These are phyloP conservation scores for Azemiops feae DNA, from an alignment of 2,113 vertebrate genomes.

Conservation along the genomic window DNA sequence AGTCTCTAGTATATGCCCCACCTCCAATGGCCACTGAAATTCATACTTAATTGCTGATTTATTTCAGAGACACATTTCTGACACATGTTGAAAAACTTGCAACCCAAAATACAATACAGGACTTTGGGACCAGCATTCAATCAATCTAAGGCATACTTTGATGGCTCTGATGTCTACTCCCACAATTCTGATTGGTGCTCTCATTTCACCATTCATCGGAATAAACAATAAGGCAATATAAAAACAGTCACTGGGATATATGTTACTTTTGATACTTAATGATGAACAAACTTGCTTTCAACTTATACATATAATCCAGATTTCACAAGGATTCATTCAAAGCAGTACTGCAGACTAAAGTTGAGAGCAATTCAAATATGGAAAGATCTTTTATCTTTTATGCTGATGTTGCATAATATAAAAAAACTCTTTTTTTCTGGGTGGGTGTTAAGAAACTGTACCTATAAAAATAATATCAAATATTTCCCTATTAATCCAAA, in stretches of 20 bases:
- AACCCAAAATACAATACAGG: not conserved
- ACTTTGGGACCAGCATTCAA: no score
- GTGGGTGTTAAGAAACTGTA: not conserved
- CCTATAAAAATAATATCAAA: constrained; percentile 29
- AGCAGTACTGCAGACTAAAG: not conserved
- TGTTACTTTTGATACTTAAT: constrained; percentile 13
- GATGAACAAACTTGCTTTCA: not conserved
- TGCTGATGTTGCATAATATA: not conserved
- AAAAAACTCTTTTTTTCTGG: not conserved
- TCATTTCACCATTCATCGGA: not conserved
- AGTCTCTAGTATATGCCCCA: not conserved
- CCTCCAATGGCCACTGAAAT: not conserved
- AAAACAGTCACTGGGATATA: constrained; percentile 27
- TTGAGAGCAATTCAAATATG: not conserved
- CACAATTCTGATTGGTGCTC: not conserved
- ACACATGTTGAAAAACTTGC: no score
- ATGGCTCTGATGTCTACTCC: not conserved
- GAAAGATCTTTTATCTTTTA: not conserved
- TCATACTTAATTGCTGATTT: not conserved
- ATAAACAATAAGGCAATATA: constrained; percentile 32
- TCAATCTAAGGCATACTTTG: not conserved
- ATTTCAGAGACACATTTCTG: not conserved
- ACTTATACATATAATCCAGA: not conserved
- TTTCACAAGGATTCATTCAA: not conserved
- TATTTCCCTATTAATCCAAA: constrained; percentile 37